Conservation (phyloP, 2,113 vertebrate species). For the Junco hyemalis region DNA sequence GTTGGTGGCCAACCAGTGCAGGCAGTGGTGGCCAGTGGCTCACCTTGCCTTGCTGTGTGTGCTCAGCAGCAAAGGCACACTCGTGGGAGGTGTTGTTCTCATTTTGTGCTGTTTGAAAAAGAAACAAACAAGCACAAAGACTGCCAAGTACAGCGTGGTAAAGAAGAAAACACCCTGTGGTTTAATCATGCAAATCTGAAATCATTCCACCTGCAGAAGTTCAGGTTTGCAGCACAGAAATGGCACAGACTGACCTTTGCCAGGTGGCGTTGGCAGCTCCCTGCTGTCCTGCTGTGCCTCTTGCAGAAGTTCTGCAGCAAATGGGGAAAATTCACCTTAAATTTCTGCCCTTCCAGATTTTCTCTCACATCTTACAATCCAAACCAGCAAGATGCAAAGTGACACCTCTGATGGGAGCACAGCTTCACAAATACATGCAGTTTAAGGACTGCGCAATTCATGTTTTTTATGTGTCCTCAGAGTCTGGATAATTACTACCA, state of each 20-base stretch:
- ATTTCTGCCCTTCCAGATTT: neutral
- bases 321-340: neutral
- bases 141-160: neutral
- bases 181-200: neutral
- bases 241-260: neutral
- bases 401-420: neutral
- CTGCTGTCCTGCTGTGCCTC: neutral
- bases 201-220: neutral
- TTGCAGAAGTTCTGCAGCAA: neutral
- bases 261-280: neutral
- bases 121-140: neutral
- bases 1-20: neutral
- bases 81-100: accelerated
- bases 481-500: neutral
- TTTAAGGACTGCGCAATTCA: neutral
- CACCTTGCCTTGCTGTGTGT: accelerated
- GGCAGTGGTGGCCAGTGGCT: neutral
- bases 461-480: neutral
- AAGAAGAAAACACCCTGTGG: neutral
- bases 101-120: neutral
- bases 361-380: neutral
- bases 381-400: neutral
- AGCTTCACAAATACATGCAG: accelerated
- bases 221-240: neutral
- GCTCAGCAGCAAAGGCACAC: neutral